Evolutionary conservation across 2,888 invertebrate species (phyloP), one percentile per base, ranked within the genome.

Genomic region (Oscheius myriophilus): DNA sequence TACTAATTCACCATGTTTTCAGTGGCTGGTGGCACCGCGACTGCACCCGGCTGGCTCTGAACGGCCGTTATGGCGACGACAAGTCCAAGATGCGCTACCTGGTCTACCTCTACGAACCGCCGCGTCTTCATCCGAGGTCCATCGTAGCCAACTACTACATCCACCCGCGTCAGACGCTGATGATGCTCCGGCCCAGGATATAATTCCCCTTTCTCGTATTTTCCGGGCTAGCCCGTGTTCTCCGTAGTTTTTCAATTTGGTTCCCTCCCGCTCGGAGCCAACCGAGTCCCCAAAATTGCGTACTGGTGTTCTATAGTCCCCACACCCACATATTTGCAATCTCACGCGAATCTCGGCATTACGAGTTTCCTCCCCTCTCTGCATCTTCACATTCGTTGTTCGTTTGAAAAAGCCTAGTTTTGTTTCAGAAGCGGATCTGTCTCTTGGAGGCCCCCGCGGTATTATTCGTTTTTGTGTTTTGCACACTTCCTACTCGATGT

Each of bases 1-100:
- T 11, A 6, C 53, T 54, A 54, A 54, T 54, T 2, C 26, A 1
- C 9, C 14, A 39, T 55, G 11, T 16, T 65, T 70, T 59, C 71
- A 79, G 80, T n/a, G 78, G 70, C 21, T 80, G 80, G 80, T 80
- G 80, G 80, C 80, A 80, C 59, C 53, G 58, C 9, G 74, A 76
- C 63, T 80, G 80, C 62, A 75, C 79, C 14, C 33, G 64, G 39
- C 63, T 73, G 12, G 70, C 76, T 1, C 69, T 81, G n/a, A 80
- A 80, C 58, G 80, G 80, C 3, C 43, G 63, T 49, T 81, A 81
- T 55, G 81, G 74, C 7, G 68, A 72, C 52, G 43, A 12, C 0
- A 43, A 54, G 26, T 43, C 46, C 45, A 52, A 58, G 39, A 12
- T 68, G 41, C 46, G 72, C 23, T 62, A 71, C 54, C 57, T 73